phyloP scores from a whole-genome alignment of 2,113 vertebrate species.

The Hipposideros armiger region DNA sequence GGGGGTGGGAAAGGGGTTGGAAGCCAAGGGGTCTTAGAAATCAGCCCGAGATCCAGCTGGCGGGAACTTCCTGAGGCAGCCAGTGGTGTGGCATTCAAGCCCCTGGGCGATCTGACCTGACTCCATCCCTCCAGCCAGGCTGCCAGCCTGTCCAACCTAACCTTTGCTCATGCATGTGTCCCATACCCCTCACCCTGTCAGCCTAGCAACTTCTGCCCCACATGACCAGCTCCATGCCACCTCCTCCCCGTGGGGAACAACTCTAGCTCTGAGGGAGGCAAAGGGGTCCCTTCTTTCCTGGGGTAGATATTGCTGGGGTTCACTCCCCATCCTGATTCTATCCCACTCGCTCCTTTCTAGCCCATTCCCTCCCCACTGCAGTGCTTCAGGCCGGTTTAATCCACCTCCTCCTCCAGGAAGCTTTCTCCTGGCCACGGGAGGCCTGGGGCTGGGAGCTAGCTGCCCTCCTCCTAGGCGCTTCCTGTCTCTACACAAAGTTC shows the following conservation, averaged over 20 bases:
- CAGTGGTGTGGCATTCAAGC: not conserved
- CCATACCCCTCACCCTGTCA: no score
- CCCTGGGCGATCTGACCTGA: not conserved
- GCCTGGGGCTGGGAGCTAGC: not conserved
- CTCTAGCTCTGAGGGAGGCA: not conserved
- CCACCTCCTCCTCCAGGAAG: not conserved
- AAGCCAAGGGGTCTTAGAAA: constrained; percentile 16
- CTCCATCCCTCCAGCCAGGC: not conserved
- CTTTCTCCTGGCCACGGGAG: not conserved
- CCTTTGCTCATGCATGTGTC: not conserved
- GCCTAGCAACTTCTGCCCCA: not conserved
- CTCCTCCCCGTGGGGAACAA: not conserved
- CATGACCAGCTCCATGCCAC: no score
- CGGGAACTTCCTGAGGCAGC: not conserved
- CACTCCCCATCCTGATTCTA: not conserved
- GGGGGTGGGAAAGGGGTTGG: not conserved
- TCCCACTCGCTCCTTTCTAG: not conserved
- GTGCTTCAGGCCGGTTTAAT: not conserved
- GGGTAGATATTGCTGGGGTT: not conserved
- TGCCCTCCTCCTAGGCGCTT: not conserved
- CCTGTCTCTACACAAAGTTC: not conserved
- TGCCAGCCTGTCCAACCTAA: not conserved
- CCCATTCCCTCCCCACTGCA: not conserved
- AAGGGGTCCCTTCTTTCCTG: not conserved
- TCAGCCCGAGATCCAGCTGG: not conserved